Conservation (phyloP, 2,113 vertebrate species). For the Myanophis thanlyinensis region DNA sequence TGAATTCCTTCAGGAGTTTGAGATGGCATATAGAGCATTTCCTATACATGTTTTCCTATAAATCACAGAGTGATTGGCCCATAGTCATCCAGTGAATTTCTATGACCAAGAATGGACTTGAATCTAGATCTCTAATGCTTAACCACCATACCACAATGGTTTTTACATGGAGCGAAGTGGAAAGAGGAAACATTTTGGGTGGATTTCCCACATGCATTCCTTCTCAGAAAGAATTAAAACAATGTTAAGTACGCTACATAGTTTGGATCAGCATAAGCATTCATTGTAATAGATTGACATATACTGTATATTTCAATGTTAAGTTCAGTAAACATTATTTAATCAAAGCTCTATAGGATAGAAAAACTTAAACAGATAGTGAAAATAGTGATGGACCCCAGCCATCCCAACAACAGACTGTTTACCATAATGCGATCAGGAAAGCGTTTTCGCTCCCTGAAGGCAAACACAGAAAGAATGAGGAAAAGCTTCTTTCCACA, state of each 20-base stretch:
- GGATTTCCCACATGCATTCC: background rate
- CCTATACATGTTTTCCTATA: background rate
- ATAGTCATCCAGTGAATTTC: background rate
- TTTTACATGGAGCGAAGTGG: background rate
- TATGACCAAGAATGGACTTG: background rate
- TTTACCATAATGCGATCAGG: too few species aligned
- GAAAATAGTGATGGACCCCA: too few species aligned
- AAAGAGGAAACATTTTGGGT: background rate
- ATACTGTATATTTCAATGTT: background rate
- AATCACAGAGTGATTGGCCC: background rate
- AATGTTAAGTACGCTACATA: background rate
- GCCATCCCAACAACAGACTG: too few species aligned
- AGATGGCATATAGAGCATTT: background rate
- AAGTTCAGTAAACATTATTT: background rate
- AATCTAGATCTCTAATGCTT: background rate
- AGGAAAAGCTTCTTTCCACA: too few species aligned
- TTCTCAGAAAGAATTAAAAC: background rate
- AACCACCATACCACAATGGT: background rate
- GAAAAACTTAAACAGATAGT: background rate
- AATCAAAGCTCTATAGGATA: background rate
- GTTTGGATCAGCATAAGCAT: background rate
- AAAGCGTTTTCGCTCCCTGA: too few species aligned
- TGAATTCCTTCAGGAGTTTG: background rate
- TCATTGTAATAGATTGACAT: background rate
- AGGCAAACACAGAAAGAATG: too few species aligned